Evolutionary conservation across 2,113 vertebrate species (phyloP), one percentile per base, ranked within the genome.

Genomic region (Brachirus orientalis): DNA sequence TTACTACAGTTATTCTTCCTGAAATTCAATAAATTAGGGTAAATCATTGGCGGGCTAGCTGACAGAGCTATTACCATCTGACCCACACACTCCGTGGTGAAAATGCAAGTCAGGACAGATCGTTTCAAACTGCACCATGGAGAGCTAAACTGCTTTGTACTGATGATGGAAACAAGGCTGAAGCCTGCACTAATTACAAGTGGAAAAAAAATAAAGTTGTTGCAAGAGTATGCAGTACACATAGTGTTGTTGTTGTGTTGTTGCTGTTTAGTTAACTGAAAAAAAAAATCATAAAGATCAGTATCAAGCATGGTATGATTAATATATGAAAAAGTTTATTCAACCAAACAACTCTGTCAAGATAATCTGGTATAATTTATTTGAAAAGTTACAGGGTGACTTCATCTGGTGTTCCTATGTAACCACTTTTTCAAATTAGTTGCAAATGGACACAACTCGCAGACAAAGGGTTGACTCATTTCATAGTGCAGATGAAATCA

Each of bases 401-500:
- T 55, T 68, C 14, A 22, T 50, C 14, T 58, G 14, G 51, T 17
- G 47, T 40, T 41, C 11, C 12, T 12, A 22, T 59, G 8, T n/a
- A 55, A 16, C 20, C 14, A 9, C n/a, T 48, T 53, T 20, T 48
- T 13, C 10, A 41, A 38, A 44, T 61, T 0, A 45, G 3, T 7
- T 50, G 48, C 10, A 59, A 48, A 54, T 69, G 10, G 48, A n/a
- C 44, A 22, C 28, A 52, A 43, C 22, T 36, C 14, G 48, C 40
- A 28, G 8, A 51, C 20, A 60, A 48, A 17, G 4, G 12, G 1
- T 16, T 36, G 46, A 13, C 20, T 83, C 7, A n/a, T 12, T 59
- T 2, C 8, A 54, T 33, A 52, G 6, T 54, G 38, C 28, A 28
- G 54, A 10, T 41, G 12, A 65, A 72, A 77, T 66, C 77, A 62